phyloP scores from a whole-genome alignment of 2,797 vertebrate species.

The Acipenser ruthenus region DNA sequence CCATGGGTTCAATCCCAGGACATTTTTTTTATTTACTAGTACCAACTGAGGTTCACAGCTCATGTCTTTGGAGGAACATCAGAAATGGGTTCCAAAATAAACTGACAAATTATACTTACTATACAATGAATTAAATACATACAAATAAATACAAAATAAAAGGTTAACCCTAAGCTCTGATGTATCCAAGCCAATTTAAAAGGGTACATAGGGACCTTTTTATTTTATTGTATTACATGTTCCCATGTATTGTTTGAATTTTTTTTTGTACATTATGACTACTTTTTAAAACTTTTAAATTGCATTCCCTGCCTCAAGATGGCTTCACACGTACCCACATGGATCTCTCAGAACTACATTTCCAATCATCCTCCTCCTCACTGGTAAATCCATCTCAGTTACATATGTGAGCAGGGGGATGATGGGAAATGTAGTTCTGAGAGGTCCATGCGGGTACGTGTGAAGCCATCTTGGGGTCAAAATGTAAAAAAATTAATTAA shows the following conservation, averaged over 20 bases:
- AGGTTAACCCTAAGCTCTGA: not conserved
- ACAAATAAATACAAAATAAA: not conserved
- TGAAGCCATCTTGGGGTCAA: conserved; percentile 5
- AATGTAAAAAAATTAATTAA: conserved; percentile 5
- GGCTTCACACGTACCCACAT: too few relatives aligned
- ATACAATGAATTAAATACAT: not conserved
- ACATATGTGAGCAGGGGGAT: not conserved
- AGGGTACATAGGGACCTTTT: too few relatives aligned
- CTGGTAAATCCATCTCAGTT: too few relatives aligned
- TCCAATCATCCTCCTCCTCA: too few relatives aligned
- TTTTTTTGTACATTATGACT: too few relatives aligned
- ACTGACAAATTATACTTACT: not conserved
- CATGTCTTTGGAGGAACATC: conserved; percentile 19
- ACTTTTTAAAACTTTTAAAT: too few relatives aligned
- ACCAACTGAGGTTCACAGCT: conserved; percentile 9
- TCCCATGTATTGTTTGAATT: too few relatives aligned
- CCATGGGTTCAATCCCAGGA: conserved; percentile 34
- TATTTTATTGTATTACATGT: too few relatives aligned
- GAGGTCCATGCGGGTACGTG: not conserved
- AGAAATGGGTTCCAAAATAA: conserved; percentile 9
- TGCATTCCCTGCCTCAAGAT: too few relatives aligned
- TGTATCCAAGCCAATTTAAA: too few relatives aligned
- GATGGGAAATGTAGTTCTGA: conserved; percentile 8
- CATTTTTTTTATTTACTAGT: conserved; percentile 13
- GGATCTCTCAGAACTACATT: too few relatives aligned